Base-by-base conservation (phyloP, 2,888 invertebrate genomes). In the Pammene fasciana region DNA sequence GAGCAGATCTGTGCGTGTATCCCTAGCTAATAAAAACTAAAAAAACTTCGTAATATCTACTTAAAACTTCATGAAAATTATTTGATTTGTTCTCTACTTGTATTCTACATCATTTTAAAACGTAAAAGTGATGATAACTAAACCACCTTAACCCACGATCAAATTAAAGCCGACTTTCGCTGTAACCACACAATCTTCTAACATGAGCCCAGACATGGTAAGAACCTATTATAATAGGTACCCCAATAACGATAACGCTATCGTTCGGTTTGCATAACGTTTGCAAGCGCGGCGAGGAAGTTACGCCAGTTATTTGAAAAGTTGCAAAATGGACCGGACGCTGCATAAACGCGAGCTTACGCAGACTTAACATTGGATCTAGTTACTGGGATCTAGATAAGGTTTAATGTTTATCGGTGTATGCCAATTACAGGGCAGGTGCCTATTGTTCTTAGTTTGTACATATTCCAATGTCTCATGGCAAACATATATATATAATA, bases 221-320 rank as follows among this genome's bases (percentile, higher is more conserved):
- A 67, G 72, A 73, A 74, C 73, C 74, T 79, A 75, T 78, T 80
- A 79, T 81, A 79, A 84, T 81, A 59, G n/a, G 13, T 57, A 75
- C 74, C 77, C 80, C 77, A 82, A 86, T 87, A 86, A 86, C 85
- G 85, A 83, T 84, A 83, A 62, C 10, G 50, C 78, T 84, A 85
- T 72, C 74, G 79, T 81, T 77, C 80, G 80, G 85, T 87, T 86
- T 85, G 86, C 87, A 89, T 90, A 89, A 89, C 84, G 81, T 78
- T 82, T 79, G 79, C 76, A 72, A 76, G 74, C 72, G 76, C 66
- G 38, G 48, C 59, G 65, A 75, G 72, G 70, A 74, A 79, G 76
- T 76, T 79, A 68, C 73, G 72, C 75, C 76, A 76, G 83, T 83
- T 88, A 90, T 89, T 89, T 85, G 86, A 86, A 89, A 92, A 91